These are phyloP conservation scores for Matsumurasca onukii DNA, from an alignment of 1,140 invertebrate species.

Conservation along the genomic window DNA sequence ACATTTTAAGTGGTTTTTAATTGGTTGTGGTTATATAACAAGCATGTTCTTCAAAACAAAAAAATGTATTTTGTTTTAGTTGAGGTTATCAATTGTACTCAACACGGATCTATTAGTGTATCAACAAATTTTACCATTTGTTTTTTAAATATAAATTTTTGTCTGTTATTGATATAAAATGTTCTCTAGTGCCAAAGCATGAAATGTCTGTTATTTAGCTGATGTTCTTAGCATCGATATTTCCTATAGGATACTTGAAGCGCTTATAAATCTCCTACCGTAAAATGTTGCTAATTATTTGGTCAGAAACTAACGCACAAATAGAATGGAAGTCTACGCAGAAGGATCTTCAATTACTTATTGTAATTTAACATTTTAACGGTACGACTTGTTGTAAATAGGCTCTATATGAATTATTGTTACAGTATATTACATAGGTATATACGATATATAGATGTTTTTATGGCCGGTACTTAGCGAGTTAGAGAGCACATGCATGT, in stretches of 20 bases:
- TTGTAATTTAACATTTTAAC: neutral
- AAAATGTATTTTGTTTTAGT: too few species aligned
- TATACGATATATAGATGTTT: conserved; percentile 24
- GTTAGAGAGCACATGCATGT: conserved; percentile 26
- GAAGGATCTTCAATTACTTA: conserved; percentile 24
- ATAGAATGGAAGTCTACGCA: conserved; percentile 1
- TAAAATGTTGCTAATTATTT: conserved; percentile 14
- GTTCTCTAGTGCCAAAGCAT: conserved; percentile 25
- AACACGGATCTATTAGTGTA: too few species aligned
- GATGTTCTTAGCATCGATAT: neutral
- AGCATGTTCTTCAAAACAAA: too few species aligned
- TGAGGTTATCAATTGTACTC: too few species aligned
- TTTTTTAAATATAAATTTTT: too few species aligned
- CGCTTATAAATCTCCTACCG: conserved; percentile 13
- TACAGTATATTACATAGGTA: conserved; percentile 12
- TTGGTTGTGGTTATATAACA: too few species aligned
- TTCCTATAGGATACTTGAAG: conserved; percentile 25
- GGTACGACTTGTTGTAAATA: neutral
- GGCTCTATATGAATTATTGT: conserved; percentile 23
- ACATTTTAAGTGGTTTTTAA: too few species aligned
- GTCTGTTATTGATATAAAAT: too few species aligned
- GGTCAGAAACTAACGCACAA: conserved; percentile 25
- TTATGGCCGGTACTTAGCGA: conserved; percentile 25
- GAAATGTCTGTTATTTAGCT: neutral
- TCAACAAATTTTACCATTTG: too few species aligned